A percentile compares a stretch with the other conserved stretches of the same genome.
Evolutionary conservation across 2,888 invertebrate species (phyloP).

Genomic region (Hyppa rectilinea): DNA sequence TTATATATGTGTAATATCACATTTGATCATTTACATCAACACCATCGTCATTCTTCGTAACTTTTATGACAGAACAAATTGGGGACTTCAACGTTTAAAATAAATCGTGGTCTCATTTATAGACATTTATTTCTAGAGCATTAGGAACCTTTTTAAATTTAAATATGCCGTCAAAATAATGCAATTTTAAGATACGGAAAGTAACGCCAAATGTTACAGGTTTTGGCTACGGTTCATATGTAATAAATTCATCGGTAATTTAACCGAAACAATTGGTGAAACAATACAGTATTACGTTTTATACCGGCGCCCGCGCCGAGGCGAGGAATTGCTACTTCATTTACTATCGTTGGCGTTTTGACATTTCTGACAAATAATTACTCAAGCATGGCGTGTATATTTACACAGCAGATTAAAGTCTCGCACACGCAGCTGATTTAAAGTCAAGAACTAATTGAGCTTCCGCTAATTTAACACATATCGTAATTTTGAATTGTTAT

Average conservation of each 20-base stretch:
- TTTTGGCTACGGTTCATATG: slow-evolving; percentile 46
- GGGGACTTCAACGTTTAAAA: slow-evolving; percentile 45
- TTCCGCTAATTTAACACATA: slow-evolving; percentile 23
- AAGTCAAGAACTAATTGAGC: slow-evolving; percentile 13
- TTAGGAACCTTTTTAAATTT: slow-evolving; percentile 21
- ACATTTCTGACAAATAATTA: slow-evolving; percentile 59
- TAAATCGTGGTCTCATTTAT: slow-evolving; percentile 31
- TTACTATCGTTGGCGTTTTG: slow-evolving; percentile 56
- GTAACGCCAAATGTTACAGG: slow-evolving; percentile 38
- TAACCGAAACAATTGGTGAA: slow-evolving; percentile 46
- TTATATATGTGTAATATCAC: slow-evolving; percentile 22
- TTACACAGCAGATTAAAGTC: slow-evolving; percentile 18
- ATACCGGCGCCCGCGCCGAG: slow-evolving; percentile 18
- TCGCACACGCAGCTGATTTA: slow-evolving; percentile 7
- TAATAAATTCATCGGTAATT: slow-evolving; percentile 53
- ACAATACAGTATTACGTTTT: slow-evolving; percentile 46
- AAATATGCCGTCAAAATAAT: slow-evolving; percentile 42
- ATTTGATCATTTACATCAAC: slow-evolving; percentile 54
- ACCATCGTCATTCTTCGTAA: slow-evolving; percentile 32
- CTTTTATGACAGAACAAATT: slow-evolving; percentile 41
- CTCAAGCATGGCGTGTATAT: slow-evolving; percentile 30
- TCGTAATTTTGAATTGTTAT: slow-evolving; percentile 6
- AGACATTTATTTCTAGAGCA: slow-evolving; percentile 40
- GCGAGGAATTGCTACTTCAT: slow-evolving; percentile 28
- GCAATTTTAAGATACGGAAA: slow-evolving; percentile 17